Conservation (phyloP, 2,888 invertebrate species). For the Drosophila suboccidentalis region DNA sequence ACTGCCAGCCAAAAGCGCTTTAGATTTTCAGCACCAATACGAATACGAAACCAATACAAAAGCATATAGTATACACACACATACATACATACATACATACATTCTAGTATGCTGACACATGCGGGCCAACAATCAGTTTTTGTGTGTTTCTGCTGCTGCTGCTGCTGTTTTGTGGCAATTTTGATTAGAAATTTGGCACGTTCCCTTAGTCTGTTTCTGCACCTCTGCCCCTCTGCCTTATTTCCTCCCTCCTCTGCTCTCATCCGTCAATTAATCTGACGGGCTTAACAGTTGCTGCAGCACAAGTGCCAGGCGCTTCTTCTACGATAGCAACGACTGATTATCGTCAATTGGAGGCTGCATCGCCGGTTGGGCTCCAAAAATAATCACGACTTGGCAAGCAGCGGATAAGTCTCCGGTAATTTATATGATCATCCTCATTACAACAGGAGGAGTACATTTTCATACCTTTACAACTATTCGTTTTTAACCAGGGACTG, state of each 20-base stretch:
- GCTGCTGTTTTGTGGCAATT: constrained; percentile 68
- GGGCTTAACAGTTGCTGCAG: constrained; percentile 1
- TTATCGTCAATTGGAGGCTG: background rate
- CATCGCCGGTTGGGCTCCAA: background rate
- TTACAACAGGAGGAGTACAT: too few species aligned
- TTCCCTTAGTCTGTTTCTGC: constrained; percentile 3
- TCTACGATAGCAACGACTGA: background rate
- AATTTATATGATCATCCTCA: background rate
- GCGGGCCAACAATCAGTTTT: constrained; percentile 63
- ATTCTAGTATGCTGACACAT: constrained; percentile 5
- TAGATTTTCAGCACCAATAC: constrained; percentile 49
- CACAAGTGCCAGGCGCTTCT: background rate
- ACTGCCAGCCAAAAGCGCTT: constrained; percentile 57
- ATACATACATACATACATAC: background rate
- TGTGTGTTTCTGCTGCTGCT: constrained; percentile 54
- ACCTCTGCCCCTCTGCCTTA: background rate
- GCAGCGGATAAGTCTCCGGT: background rate
- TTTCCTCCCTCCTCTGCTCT: background rate
- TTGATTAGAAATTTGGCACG: constrained; percentile 74
- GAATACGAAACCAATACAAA: constrained; percentile 16
- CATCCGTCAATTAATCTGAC: constrained; percentile 19
- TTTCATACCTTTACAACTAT: too few species aligned
- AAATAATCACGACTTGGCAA: background rate
- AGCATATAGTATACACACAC: too few species aligned
- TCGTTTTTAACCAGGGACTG: too few species aligned